Percentiles rank a stretch among this genome's conserved stretches.
phyloP scores from a whole-genome alignment of 2,888 invertebrate genomes.

The Scaptodrosophila latifasciaeformis region DNA sequence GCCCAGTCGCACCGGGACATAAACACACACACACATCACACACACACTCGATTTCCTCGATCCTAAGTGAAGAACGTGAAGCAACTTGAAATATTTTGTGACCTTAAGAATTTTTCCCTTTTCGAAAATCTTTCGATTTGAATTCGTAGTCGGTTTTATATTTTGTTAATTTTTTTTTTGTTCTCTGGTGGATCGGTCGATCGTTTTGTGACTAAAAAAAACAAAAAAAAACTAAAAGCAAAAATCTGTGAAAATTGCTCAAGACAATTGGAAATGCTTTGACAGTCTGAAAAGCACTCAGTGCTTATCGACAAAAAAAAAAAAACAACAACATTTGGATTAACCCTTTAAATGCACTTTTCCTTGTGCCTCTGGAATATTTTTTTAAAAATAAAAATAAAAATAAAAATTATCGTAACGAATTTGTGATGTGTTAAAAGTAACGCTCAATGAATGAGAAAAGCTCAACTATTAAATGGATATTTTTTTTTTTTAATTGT shows the following conservation, averaged over 20 bases:
- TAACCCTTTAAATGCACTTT: background rate
- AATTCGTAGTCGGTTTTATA: conserved; percentile 1
- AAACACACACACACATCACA: background rate
- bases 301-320: conserved; percentile 21
- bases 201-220: conserved; percentile 17
- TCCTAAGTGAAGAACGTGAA: conserved; percentile 28
- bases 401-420: background rate
- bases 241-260: background rate
- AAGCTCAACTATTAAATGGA: conserved; percentile 14
- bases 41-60: conserved; percentile 10
- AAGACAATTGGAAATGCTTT: conserved; percentile 51
- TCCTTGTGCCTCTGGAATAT: too few species aligned
- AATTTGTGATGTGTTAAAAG: conserved; percentile 45
- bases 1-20: conserved; percentile 18
- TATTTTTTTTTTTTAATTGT: conserved; percentile 31
- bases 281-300: too few species aligned
- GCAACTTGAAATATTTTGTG: too few species aligned
- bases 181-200: too few species aligned
- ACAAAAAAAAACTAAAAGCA: conserved; percentile 9
- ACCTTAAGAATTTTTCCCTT: background rate
- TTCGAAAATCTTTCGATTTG: background rate
- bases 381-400: too few species aligned
- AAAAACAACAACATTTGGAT: conserved; percentile 5
- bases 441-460: conserved; percentile 12
- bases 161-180: conserved; percentile 13